Evolutionary conservation across 2,113 vertebrate genomes (phyloP), one percentile per base, ranked within the genome.

Genomic region (Prochilodus magdalenae): DNA sequence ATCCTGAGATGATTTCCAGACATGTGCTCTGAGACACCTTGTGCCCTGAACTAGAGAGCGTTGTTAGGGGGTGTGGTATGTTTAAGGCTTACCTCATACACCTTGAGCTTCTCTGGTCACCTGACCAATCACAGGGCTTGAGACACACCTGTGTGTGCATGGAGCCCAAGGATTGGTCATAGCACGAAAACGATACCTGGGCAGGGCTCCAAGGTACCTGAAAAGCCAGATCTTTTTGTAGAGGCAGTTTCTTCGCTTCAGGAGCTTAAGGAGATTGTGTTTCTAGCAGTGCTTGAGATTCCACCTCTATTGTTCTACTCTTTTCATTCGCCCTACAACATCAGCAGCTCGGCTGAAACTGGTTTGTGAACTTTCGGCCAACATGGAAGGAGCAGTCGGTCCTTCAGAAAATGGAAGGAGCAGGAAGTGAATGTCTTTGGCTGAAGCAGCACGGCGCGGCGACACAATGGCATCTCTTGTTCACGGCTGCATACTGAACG

Each of bases 101-200:
- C 62, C 80, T 80, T 36, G 75, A 78, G 80, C 81, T 65, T 88
- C 76, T 79, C 70, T 59, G 59, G 73, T 59, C 44, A 82, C 51
- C 70, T 3, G 78, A 90, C 95, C 93, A 94, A 95, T 96, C 93
- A 92, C 91, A 87, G 80, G 87, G 59, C 82, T n/a, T 26, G 79
- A 91, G 94, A 95, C 95, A 96, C 95, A 96, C 96, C 96, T 96
- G 95, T 85, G 65, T 85, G 62, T 36, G 30, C 86, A 75, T 86
- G 90, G 51, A 86, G 85, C 82, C 10, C 76, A 53, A 80, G 88
- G 93, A 97, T 97, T 97, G 96, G 96, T 67, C 80, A 79, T 78
- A 44, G 40, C 5, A 44, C 7, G 62, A 87, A 89, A 92, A 92
- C 93, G 90, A 94, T 95, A 96, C 95, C 95, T 96, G 95, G 90